These are phyloP conservation scores for Mormyrus proboscirostris DNA, from an alignment of 2,797 vertebrate genomes.

Conservation along the genomic window DNA sequence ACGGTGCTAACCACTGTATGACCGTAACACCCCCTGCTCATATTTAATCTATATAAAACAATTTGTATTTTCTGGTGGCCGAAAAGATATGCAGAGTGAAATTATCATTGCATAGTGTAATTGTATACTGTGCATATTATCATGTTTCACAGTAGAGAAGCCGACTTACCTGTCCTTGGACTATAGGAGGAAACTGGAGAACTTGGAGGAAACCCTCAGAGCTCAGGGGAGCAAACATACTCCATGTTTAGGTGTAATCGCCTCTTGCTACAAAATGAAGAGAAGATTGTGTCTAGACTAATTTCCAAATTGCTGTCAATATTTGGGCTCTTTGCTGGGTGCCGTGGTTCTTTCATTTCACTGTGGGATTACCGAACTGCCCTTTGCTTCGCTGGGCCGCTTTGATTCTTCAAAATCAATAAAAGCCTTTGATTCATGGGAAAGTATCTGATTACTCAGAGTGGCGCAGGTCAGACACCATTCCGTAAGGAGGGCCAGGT, in stretches of 20 bases:
- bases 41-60: neutral
- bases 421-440: constrained; percentile 30
- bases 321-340: constrained; percentile 17
- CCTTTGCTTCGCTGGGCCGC: constrained; percentile 13
- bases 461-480: constrained; percentile 3
- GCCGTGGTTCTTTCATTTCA: constrained; percentile 17
- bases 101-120: neutral
- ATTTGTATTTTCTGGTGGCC: neutral
- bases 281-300: constrained; percentile 7
- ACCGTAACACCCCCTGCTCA: neutral
- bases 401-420: constrained; percentile 37
- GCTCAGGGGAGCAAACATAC: neutral
- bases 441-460: constrained; percentile 28
- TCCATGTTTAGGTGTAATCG: neutral
- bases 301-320: constrained; percentile 31
- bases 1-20: neutral
- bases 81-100: neutral
- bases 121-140: neutral
- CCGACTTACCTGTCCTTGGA: neutral
- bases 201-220: neutral
- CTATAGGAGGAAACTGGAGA: neutral
- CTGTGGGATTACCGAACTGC: constrained; percentile 20
- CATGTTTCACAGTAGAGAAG: neutral
- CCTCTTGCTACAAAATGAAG: neutral
- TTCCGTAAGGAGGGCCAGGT: neutral